Conservation (phyloP, 2,888 invertebrate genomes). For the Polymixis flavicincta region DNA sequence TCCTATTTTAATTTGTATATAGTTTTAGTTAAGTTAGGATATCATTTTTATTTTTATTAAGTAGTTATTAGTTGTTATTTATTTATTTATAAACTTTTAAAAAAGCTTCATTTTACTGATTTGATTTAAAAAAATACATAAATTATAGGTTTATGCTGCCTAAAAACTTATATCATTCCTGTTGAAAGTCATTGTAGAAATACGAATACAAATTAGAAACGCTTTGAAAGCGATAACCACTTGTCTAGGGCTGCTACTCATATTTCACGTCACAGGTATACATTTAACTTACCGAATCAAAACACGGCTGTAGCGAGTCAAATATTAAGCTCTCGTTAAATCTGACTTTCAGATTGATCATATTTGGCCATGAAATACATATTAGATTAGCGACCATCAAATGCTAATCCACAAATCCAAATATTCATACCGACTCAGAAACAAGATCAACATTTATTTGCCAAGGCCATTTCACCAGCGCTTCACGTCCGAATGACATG, state of each 20-base stretch:
- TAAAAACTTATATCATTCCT: background rate
- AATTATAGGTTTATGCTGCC: too few relatives aligned
- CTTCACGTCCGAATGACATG: slow-evolving; percentile 59
- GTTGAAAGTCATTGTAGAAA: background rate
- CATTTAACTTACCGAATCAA: background rate
- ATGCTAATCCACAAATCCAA: slow-evolving; percentile 20
- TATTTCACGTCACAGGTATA: background rate
- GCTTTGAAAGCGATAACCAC: background rate
- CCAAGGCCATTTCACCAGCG: slow-evolving; percentile 35
- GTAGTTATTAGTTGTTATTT: too few relatives aligned
- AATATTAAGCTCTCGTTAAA: background rate
- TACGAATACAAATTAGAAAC: background rate
- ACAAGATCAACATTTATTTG: slow-evolving; percentile 45
- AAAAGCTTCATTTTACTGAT: too few relatives aligned
- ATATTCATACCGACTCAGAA: slow-evolving; percentile 22
- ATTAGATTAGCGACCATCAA: slow-evolving; percentile 12
- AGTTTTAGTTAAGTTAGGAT: too few relatives aligned
- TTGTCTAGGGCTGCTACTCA: background rate
- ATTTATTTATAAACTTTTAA: too few relatives aligned
- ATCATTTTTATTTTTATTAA: too few relatives aligned
- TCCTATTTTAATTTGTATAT: too few relatives aligned
- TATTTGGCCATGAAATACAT: slow-evolving; percentile 3
- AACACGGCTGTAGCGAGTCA: background rate
- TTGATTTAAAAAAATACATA: too few relatives aligned
- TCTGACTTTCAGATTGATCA: slow-evolving; percentile 7